A percentile compares a stretch with the other conserved stretches of the same genome.
These are phyloP conservation scores for Furnarius figulus DNA, from an alignment of 2,113 vertebrate genomes.

Conservation along the genomic window DNA sequence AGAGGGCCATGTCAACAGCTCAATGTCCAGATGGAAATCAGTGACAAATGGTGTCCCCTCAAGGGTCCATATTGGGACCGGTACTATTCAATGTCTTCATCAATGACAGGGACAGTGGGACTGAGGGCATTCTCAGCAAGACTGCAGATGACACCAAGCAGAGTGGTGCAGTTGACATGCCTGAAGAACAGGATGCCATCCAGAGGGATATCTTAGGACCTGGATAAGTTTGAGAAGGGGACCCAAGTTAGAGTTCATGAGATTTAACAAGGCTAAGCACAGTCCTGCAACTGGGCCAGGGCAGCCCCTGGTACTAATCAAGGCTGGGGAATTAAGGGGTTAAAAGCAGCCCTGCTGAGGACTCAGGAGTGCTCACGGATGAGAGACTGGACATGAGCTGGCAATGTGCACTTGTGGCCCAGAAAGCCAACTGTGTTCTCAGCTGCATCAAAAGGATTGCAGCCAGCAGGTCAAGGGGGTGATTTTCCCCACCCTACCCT, in stretches of 20 bases:
- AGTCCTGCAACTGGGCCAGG: background rate
- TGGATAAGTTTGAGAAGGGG: background rate
- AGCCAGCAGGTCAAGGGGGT: background rate
- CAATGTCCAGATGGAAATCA: background rate
- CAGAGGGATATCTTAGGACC: background rate
- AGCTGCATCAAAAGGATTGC: background rate
- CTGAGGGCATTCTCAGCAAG: background rate
- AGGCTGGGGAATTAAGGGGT: background rate
- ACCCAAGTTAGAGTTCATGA: background rate
- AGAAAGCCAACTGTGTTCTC: background rate
- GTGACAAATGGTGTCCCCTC: background rate
- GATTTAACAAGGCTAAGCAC: background rate
- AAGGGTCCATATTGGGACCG: background rate
- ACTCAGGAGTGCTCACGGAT: background rate
- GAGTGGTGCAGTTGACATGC: background rate
- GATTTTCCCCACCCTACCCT: background rate
- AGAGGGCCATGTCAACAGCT: background rate
- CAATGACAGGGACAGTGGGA: background rate
- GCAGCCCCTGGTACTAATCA: background rate
- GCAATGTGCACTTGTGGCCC: background rate
- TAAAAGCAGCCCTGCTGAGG: background rate
- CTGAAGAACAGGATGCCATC: background rate
- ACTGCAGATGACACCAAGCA: background rate
- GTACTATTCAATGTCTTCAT: background rate
- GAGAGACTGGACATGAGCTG: background rate